phyloP scores from a whole-genome alignment of 2,888 invertebrate species.

The Asteroscopus sphinx region DNA sequence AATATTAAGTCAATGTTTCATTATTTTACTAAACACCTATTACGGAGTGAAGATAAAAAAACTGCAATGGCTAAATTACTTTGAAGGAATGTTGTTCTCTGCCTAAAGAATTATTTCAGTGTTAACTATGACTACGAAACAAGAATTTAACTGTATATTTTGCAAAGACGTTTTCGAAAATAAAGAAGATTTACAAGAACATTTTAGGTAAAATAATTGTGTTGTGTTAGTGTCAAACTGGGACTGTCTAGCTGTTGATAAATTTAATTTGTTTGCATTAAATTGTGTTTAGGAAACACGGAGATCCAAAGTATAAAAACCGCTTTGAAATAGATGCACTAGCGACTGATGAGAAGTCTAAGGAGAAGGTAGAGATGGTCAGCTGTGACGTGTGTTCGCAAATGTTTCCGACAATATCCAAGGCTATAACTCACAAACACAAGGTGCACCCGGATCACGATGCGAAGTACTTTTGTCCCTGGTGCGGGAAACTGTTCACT shows the following conservation, averaged over 20 bases:
- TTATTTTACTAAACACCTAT: too few species aligned
- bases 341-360: conserved; percentile 63
- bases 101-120: conserved; percentile 26
- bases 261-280: conserved; percentile 4
- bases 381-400: conserved; percentile 91
- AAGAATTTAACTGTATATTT: conserved; percentile 87
- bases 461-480: conserved; percentile 91
- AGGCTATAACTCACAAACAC: conserved; percentile 92
- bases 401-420: conserved; percentile 89
- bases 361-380: conserved; percentile 75
- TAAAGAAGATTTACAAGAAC: conserved; percentile 90
- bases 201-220: conserved; percentile 89
- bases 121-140: conserved; percentile 72
- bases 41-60: too few species aligned
- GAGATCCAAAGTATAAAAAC: conserved; percentile 89
- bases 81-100: conserved; percentile 15
- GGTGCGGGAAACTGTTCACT: conserved; percentile 92
- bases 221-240: conserved; percentile 5
- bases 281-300: conserved; percentile 88
- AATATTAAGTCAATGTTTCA: not conserved
- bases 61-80: conserved; percentile 19
- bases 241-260: not conserved
- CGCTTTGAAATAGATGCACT: conserved; percentile 65
- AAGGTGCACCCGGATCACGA: conserved; percentile 91
- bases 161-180: conserved; percentile 88